A percentile compares a stretch with the other conserved stretches of the same genome.
Conservation (phyloP, 2,797 vertebrate genomes). For the Podarcis siculus region DNA sequence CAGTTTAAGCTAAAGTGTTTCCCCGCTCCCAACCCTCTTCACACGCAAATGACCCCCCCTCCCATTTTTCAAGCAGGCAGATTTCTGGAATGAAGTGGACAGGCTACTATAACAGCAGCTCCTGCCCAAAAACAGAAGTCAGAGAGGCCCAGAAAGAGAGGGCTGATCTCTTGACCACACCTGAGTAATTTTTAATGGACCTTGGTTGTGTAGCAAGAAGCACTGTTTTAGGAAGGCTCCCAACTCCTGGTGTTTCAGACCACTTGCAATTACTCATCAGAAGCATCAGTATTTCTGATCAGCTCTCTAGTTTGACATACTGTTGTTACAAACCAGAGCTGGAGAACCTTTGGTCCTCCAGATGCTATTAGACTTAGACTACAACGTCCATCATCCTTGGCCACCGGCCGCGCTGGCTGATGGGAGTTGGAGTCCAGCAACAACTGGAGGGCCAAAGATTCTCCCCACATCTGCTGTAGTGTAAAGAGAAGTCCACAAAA, state of each 20-base stretch:
- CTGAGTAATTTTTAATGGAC: background rate
- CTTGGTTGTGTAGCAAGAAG: background rate
- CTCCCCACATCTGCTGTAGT: no score
- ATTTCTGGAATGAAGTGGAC: background rate
- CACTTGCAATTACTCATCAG: background rate
- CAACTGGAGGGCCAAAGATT: no score
- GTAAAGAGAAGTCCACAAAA: no score
- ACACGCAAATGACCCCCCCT: background rate
- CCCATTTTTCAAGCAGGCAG: background rate
- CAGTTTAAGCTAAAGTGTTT: constrained; percentile 45
- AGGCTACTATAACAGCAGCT: background rate
- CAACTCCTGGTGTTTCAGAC: background rate
- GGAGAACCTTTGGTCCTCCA: no score
- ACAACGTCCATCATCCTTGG: no score
- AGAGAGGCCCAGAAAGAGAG: background rate
- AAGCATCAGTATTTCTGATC: no score
- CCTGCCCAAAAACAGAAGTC: background rate
- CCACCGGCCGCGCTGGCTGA: no score
- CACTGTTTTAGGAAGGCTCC: background rate
- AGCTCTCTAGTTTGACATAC: background rate
- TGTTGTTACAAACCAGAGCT: background rate
- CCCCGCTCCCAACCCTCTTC: background rate
- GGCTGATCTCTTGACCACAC: no score
- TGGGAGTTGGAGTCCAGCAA: no score
- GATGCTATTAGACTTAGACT: no score